Evolutionary conservation across 2,888 invertebrate species (phyloP), one percentile per base, ranked within the genome.

Genomic region (Lasioglossum marginatum): DNA sequence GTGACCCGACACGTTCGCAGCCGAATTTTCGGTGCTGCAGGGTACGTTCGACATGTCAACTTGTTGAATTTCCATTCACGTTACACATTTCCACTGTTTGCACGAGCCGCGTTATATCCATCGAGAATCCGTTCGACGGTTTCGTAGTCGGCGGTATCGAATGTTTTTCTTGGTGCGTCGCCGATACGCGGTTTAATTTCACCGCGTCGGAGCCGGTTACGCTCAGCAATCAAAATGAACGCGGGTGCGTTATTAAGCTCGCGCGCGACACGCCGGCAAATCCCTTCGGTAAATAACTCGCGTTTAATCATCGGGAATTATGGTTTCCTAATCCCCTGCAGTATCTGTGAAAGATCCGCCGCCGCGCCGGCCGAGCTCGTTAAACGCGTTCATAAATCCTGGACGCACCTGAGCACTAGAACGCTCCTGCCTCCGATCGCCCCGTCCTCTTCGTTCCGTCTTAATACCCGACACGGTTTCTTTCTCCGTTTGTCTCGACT

Each of bases 261-360:
- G 43, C 68, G 63, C 77, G 31, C 31, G 68, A 71, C 52, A 34
- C 77, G 74, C 68, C 1, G 40, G 48, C 4, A 52, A 79, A 86
- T 79, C 78, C 68, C 14, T 70, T n/a, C 73, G 16, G 43, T 81
- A 84, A 88, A 88, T 88, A 82, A 82, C 45, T 66, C 81, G 66
- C 60, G 77, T 81, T 88, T 88, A 88, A 88, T 86, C 86, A 81
- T 76, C 77, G 77, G 77, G 84, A 89, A 87, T 89, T 89, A 89
- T 83, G 89, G 82, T 88, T 89, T 89, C 87, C 87, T 87, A 83
- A 89, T 89, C 83, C 89, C 68, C 74, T n/a, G 74, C 63, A 73
- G 78, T 84, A 88, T 85, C 82, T 66, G 63, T 45, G 82, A 79
- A 78, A 77, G 80, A 87, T 87, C 77, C 34, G 48, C 66, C 73